Evolutionary conservation across 2,888 invertebrate species (phyloP).

Genomic region (Acanthacorydalis orientalis): DNA sequence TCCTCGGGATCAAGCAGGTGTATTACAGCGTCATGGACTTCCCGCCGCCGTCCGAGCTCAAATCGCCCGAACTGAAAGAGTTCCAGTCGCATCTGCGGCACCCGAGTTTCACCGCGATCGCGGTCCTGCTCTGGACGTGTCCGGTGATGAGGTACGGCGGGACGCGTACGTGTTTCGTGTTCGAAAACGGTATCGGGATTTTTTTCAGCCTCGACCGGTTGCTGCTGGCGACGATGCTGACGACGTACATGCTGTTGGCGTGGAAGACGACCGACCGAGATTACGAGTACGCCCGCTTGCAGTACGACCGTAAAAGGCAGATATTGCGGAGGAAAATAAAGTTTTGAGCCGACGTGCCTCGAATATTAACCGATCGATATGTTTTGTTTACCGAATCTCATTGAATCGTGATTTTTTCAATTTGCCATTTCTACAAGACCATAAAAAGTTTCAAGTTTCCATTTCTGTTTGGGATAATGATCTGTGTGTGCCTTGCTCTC

Average conservation of each 20-base stretch:
- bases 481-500: too few relatives aligned
- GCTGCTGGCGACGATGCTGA: constrained; percentile 31
- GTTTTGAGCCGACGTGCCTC: too few relatives aligned
- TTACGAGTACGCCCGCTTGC: constrained; percentile 33
- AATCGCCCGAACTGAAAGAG: constrained; percentile 32
- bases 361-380: too few relatives aligned
- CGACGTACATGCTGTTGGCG: constrained; percentile 38
- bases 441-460: too few relatives aligned
- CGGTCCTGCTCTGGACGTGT: constrained; percentile 36
- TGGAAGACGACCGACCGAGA: constrained; percentile 42
- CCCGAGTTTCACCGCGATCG: constrained; percentile 41
- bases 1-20: constrained; percentile 39
- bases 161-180: background rate
- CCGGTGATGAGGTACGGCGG: constrained; percentile 37
- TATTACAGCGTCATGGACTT: constrained; percentile 35
- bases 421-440: too few relatives aligned
- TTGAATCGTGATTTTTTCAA: too few relatives aligned
- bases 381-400: too few relatives aligned
- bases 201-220: constrained; percentile 34
- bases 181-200: background rate
- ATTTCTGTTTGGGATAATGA: too few relatives aligned
- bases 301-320: constrained; percentile 12
- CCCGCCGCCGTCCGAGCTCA: constrained; percentile 31
- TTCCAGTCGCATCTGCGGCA: constrained; percentile 41
- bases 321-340: too few relatives aligned